A percentile compares a stretch with the other conserved stretches of the same genome.
Conservation (phyloP, 2,797 vertebrate species). For the Hydrophis major region DNA sequence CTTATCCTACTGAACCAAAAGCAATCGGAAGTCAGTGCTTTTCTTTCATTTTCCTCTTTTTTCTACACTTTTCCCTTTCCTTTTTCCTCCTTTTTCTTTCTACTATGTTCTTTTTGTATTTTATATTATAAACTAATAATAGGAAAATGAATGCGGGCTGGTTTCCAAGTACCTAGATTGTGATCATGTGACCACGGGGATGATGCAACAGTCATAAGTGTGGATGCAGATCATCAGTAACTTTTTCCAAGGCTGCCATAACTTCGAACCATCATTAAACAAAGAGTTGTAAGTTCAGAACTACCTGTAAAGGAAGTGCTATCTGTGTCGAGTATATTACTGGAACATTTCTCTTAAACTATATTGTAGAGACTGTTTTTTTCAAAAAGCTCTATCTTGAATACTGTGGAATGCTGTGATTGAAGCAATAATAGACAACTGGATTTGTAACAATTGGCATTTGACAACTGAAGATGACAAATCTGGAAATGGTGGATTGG, state of each 20-base stretch:
- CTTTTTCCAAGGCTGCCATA: background rate
- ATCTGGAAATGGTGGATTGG: background rate
- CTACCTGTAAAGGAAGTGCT: slow-evolving; percentile 25
- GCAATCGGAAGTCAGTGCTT: background rate
- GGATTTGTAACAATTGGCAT: slow-evolving; percentile 9
- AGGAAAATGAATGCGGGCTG: background rate
- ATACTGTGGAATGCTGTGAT: slow-evolving; percentile 21
- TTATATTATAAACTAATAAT: background rate
- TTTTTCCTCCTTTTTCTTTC: background rate
- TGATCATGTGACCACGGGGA: background rate
- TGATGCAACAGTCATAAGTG: background rate
- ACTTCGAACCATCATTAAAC: background rate
- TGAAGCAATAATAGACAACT: slow-evolving; percentile 23
- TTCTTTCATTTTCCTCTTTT: background rate
- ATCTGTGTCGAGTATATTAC: background rate
- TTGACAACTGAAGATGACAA: slow-evolving; percentile 25
- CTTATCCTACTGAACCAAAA: background rate
- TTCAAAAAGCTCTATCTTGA: background rate
- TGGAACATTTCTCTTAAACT: background rate
- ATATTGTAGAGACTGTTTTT: slow-evolving; percentile 1
- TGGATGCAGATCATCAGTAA: background rate
- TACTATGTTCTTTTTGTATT: background rate
- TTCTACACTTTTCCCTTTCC: background rate
- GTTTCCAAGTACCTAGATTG: background rate
- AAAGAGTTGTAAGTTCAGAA: background rate